phyloP scores from a whole-genome alignment of 2,113 vertebrate species.

The Apteryx mantelli region DNA sequence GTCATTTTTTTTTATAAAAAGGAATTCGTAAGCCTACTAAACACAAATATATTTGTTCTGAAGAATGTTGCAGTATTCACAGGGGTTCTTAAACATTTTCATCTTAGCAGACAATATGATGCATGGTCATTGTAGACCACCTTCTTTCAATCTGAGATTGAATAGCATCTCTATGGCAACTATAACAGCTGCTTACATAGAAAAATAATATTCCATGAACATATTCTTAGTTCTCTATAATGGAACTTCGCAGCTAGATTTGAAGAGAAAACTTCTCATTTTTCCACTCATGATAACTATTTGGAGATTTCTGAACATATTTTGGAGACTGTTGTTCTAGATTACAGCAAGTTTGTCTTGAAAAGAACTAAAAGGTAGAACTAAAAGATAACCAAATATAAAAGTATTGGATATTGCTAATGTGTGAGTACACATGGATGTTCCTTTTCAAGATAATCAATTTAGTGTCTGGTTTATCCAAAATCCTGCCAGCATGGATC shows the following conservation, averaged over 20 bases:
- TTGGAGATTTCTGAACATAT: background rate
- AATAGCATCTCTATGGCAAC: conserved; percentile 46
- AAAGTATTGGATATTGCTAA: background rate
- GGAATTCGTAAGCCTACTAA: background rate
- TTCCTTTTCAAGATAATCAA: background rate
- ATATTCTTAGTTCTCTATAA: background rate
- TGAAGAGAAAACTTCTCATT: background rate
- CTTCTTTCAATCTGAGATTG: background rate
- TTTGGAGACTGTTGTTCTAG: background rate
- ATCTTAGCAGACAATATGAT: background rate
- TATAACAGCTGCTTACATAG: background rate
- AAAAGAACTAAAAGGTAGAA: background rate
- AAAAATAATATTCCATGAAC: background rate
- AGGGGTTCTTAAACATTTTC: background rate
- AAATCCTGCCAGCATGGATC: background rate
- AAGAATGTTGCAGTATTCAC: background rate
- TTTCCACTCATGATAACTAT: background rate
- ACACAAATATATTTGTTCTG: background rate
- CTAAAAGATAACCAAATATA: background rate
- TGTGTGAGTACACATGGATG: rapidly evolving
- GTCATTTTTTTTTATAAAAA: background rate
- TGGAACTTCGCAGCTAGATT: background rate
- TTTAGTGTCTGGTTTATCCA: background rate
- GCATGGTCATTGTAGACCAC: background rate
- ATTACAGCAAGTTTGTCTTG: background rate